Evolutionary conservation across 2,797 vertebrate genomes (phyloP).

Genomic region (Scomberomorus guttatus): DNA sequence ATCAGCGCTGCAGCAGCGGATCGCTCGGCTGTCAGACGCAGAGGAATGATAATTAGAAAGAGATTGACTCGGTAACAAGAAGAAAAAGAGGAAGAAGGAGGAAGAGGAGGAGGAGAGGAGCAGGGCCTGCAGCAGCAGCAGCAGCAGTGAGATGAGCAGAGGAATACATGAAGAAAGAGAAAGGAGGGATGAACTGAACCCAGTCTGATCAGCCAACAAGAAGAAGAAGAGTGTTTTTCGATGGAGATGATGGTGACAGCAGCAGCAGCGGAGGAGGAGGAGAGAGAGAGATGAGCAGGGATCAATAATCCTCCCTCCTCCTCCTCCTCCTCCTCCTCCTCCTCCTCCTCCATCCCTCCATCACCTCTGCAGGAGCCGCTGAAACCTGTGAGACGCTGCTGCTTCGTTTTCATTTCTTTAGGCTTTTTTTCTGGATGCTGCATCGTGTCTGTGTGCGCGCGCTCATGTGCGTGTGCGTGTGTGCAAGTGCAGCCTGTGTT

Average conservation of each 20-base stretch:
- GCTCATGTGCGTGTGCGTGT: background rate
- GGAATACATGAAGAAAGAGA: conserved; percentile 37
- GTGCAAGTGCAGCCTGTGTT: conserved; percentile 3
- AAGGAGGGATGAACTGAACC: conserved; percentile 35
- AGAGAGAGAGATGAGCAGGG: conserved; percentile 62
- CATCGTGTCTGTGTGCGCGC: conserved; percentile 41
- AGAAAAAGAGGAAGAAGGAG: conserved; percentile 43
- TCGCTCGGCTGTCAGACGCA: conserved; percentile 67
- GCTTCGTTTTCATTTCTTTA: conserved; percentile 15
- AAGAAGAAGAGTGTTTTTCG: background rate
- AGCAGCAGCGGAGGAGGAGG: conserved; percentile 59
- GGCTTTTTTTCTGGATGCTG: conserved; percentile 46
- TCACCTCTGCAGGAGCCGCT: conserved; percentile 74
- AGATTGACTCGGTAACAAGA: conserved; percentile 68
- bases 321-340: conserved; percentile 57
- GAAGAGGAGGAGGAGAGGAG: conserved; percentile 33
- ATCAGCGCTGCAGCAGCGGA: conserved; percentile 59
- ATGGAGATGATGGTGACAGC: conserved; percentile 57
- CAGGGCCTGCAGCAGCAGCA: conserved; percentile 52
- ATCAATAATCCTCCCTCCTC: conserved; percentile 65
- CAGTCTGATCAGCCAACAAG: conserved; percentile 46
- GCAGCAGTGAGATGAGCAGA: conserved; percentile 31
- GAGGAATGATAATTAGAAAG: conserved; percentile 78
- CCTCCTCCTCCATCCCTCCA: conserved; percentile 72
- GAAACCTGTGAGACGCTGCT: conserved; percentile 70